These are phyloP conservation scores for Oopsacas minuta DNA, from an alignment of 37 sponge, comb jelly and placozoan genomes.

Conservation along the genomic window DNA sequence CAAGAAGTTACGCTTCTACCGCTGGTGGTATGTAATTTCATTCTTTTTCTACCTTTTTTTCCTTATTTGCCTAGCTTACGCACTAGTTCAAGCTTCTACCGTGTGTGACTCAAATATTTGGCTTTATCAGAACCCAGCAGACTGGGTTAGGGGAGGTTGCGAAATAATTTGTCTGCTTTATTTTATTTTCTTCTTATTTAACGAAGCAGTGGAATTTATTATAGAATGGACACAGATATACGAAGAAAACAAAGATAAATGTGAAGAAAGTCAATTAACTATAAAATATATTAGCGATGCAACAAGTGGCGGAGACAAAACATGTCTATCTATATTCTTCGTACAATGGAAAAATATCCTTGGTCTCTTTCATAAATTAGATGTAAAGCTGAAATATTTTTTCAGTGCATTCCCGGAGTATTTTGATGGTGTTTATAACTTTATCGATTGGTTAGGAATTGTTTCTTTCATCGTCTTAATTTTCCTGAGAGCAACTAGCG, in stretches of 20 bases:
- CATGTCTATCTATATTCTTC: neutral
- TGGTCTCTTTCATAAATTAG: neutral
- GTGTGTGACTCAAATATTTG: neutral
- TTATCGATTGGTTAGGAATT: neutral
- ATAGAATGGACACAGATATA: conserved; percentile 9
- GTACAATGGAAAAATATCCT: neutral
- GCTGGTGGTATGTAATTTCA: conserved; percentile 5
- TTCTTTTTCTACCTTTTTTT: conserved; percentile 5
- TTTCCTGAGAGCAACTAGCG: neutral
- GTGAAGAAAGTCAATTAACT: neutral
- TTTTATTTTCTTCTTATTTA: conserved; percentile 4
- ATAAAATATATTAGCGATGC: neutral
- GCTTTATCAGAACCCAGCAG: neutral
- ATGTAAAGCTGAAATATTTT: neutral
- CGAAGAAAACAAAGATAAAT: neutral
- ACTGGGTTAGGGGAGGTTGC: neutral
- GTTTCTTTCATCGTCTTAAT: neutral
- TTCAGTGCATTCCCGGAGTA: conserved; percentile 9
- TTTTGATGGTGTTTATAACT: conserved; percentile 16
- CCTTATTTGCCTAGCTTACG: neutral
- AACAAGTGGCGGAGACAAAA: neutral
- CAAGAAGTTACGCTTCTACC: conserved; percentile 1
- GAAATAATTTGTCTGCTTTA: neutral
- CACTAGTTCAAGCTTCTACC: neutral
- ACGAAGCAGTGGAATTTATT: conserved; percentile 6